Evolutionary conservation across 2,888 invertebrate genomes (phyloP).

Genomic region (Lasiommata megera): DNA sequence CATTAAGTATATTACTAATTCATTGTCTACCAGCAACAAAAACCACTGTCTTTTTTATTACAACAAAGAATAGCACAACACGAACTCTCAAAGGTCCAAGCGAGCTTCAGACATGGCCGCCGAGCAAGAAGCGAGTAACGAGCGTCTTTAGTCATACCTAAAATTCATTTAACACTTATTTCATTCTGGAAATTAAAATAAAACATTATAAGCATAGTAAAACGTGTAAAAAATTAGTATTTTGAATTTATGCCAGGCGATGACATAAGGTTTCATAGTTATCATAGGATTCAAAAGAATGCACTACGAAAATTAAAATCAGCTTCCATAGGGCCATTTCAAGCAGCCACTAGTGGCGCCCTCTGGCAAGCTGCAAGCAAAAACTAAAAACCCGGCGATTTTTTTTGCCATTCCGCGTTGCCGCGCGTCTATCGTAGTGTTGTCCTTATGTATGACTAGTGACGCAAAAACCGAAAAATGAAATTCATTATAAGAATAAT

Average conservation of each 20-base stretch:
- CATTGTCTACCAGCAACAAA: slow-evolving; percentile 62
- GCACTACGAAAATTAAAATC: slow-evolving; percentile 38
- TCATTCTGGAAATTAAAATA: slow-evolving; percentile 70
- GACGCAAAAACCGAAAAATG: too few relatives aligned
- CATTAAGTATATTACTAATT: slow-evolving; percentile 56
- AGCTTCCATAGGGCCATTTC: slow-evolving; percentile 33
- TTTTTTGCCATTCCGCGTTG: not conserved
- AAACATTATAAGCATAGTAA: slow-evolving; percentile 60
- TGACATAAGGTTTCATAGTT: slow-evolving; percentile 62
- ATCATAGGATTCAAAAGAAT: slow-evolving; percentile 44
- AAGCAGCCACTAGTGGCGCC: slow-evolving; percentile 32
- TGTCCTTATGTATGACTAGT: not conserved
- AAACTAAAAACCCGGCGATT: not conserved
- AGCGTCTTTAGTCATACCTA: slow-evolving; percentile 67
- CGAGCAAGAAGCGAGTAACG: slow-evolving; percentile 64
- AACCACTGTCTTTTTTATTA: slow-evolving; percentile 69
- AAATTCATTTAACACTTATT: slow-evolving; percentile 55
- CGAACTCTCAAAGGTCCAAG: slow-evolving; percentile 74
- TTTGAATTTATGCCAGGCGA: slow-evolving; percentile 60
- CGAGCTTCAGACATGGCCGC: slow-evolving; percentile 81
- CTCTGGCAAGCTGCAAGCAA: slow-evolving; percentile 17
- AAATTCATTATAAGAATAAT: too few relatives aligned
- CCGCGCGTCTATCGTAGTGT: not conserved
- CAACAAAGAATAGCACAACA: slow-evolving; percentile 78
- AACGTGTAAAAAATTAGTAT: slow-evolving; percentile 59